Percentiles rank a stretch among this genome's conserved stretches.
phyloP scores from a whole-genome alignment of 2,888 invertebrate species.

The Caenorhabditis doughertyi region DNA sequence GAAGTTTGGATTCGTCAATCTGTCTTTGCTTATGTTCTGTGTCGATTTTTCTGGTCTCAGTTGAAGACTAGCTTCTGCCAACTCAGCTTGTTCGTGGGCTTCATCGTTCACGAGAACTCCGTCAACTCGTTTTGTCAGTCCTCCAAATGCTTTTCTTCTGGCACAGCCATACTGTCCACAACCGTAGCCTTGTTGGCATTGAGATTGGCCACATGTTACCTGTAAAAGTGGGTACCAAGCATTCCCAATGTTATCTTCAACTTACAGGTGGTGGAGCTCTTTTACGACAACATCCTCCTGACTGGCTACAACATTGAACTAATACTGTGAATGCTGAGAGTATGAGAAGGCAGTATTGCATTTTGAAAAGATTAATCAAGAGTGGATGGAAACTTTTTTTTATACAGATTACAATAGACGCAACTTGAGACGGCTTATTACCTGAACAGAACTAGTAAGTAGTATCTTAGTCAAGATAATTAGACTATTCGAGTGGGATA shows the following conservation, averaged over 20 bases:
- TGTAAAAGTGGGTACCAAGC: slow-evolving; percentile 10
- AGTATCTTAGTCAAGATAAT: neutral
- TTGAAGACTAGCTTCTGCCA: slow-evolving; percentile 38
- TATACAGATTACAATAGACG: neutral
- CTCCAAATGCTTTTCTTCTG: slow-evolving; percentile 61
- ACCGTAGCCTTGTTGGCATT: slow-evolving; percentile 67
- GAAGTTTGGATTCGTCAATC: slow-evolving; percentile 68
- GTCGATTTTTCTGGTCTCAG: slow-evolving; percentile 26
- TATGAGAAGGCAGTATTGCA: neutral
- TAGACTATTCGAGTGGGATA: slow-evolving; percentile 15
- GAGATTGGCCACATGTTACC: slow-evolving; percentile 48
- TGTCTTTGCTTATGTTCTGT: slow-evolving; percentile 28
- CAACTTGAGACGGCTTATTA: neutral
- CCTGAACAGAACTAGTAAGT: neutral
- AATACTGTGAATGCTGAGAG: neutral
- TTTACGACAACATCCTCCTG: slow-evolving; percentile 23
- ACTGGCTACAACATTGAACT: slow-evolving; percentile 15
- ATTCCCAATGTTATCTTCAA: neutral
- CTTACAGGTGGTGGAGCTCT: slow-evolving; percentile 26
- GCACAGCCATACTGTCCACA: slow-evolving; percentile 72
- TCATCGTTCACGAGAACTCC: slow-evolving; percentile 65
- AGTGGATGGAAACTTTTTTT: too few species aligned
- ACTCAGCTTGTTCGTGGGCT: slow-evolving; percentile 58
- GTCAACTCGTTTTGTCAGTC: slow-evolving; percentile 66
- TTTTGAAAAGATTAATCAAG: too few species aligned